phyloP scores from a whole-genome alignment of 2,113 vertebrate species.

The Monopterus albus region DNA sequence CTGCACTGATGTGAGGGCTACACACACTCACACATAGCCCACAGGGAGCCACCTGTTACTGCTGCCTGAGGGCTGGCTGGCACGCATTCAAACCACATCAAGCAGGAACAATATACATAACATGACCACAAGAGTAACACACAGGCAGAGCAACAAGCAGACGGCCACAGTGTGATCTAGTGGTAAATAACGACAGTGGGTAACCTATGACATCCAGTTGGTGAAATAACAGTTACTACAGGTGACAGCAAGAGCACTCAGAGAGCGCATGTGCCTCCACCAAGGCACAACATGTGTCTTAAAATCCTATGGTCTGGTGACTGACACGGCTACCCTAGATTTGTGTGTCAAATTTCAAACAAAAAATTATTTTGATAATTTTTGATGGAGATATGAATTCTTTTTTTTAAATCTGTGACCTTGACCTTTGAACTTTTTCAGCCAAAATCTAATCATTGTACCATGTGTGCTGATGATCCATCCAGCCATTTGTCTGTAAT shows the following conservation, averaged over 20 bases:
- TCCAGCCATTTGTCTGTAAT: too few species aligned
- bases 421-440: too few species aligned
- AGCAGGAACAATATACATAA: constrained; percentile 5
- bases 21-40: constrained; percentile 10
- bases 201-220: background rate
- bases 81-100: constrained; percentile 40
- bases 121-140: constrained; percentile 8
- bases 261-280: too few species aligned
- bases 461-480: too few species aligned
- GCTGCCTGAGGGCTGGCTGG: constrained; percentile 31
- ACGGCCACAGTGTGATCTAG: background rate
- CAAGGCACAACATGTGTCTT: background rate
- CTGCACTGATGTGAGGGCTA: constrained; percentile 6
- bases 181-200: constrained; percentile 12
- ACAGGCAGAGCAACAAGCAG: constrained; percentile 2
- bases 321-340: too few species aligned
- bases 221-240: constrained; percentile 8
- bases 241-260: background rate
- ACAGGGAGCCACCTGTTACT: constrained; percentile 56
- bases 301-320: too few species aligned
- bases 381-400: too few species aligned
- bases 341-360: too few species aligned
- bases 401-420: too few species aligned
- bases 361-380: too few species aligned
- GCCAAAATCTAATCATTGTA: too few species aligned